Conservation (phyloP, 1,140 invertebrate genomes). For the Contarinia nasturtii region DNA sequence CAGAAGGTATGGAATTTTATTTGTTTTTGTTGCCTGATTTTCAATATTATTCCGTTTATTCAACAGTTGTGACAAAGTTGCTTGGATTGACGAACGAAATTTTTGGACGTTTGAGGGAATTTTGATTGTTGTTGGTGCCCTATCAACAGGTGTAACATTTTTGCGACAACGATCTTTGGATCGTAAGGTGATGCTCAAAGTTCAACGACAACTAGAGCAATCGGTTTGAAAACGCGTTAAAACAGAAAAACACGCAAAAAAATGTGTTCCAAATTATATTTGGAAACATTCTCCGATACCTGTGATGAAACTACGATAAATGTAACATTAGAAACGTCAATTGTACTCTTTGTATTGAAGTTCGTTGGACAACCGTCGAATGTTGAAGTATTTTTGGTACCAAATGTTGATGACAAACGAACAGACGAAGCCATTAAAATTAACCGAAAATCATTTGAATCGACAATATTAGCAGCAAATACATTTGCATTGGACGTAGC, state of each 20-base stretch:
- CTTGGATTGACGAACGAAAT: slow-evolving; percentile 49
- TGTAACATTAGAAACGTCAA: slow-evolving; percentile 2
- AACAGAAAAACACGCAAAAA: no score
- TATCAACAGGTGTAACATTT: slow-evolving; percentile 28
- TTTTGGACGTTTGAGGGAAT: slow-evolving; percentile 72
- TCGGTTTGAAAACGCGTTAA: slow-evolving; percentile 14
- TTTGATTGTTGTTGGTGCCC: slow-evolving; percentile 41
- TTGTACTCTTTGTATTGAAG: slow-evolving; percentile 1
- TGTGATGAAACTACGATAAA: neutral
- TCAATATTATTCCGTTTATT: no score
- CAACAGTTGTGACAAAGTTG: slow-evolving; percentile 42
- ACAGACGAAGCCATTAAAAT: slow-evolving; percentile 10
- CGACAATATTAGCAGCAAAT: neutral
- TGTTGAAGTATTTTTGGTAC: slow-evolving; percentile 9
- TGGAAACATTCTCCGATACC: neutral
- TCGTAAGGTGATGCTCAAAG: slow-evolving; percentile 24
- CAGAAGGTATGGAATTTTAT: slow-evolving; percentile 34
- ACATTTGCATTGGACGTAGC: neutral
- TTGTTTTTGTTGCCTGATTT: slow-evolving; percentile 7
- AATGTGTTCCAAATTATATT: neutral
- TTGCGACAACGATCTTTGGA: slow-evolving; percentile 19
- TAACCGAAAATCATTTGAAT: neutral
- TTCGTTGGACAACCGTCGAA: slow-evolving; percentile 1
- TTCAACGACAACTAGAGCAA: slow-evolving; percentile 29
- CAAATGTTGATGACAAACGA: slow-evolving; percentile 16